Evolutionary conservation across 2,797 vertebrate species (phyloP).

Genomic region (Poeciliopsis infans): DNA sequence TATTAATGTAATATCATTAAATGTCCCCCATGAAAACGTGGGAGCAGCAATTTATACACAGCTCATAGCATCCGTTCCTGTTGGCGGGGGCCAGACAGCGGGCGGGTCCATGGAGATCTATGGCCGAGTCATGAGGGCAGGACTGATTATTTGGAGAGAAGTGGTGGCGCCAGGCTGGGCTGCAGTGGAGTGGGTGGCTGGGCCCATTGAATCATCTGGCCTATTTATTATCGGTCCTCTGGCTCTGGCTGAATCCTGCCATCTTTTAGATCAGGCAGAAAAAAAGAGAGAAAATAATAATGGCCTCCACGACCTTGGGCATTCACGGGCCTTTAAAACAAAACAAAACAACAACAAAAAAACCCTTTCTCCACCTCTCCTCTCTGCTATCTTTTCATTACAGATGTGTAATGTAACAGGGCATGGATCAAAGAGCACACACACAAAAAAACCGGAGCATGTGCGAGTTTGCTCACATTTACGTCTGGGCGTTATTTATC

Average conservation of each 20-base stretch:
- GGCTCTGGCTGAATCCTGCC: conserved; percentile 61
- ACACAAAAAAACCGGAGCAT: conserved; percentile 26
- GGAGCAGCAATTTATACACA: conserved; percentile 41
- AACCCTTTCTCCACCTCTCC: conserved; percentile 27
- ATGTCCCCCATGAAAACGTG: conserved; percentile 59
- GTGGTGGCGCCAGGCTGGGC: conserved; percentile 18
- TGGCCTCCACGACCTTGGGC: conserved; percentile 71
- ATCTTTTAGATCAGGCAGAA: conserved; percentile 66
- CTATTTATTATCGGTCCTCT: conserved; percentile 69
- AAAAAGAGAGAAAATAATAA: conserved; percentile 42
- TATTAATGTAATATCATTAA: conserved; percentile 78
- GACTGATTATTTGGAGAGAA: conserved; percentile 61
- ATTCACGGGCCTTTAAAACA: conserved; percentile 30
- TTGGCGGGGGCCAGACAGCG: conserved; percentile 51
- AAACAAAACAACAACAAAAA: too few relatives aligned
- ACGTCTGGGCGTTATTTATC: conserved; percentile 55
- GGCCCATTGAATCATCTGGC: conserved; percentile 58
- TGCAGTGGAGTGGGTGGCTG: conserved; percentile 10
- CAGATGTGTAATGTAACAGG: conserved; percentile 34
- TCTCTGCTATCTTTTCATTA: conserved; percentile 68
- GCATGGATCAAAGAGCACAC: conserved; percentile 44
- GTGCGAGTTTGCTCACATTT: conserved; percentile 32
- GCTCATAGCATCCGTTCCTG: conserved; percentile 49
- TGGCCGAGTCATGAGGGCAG: conserved; percentile 32
- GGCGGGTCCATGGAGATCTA: conserved; percentile 51